Conservation (phyloP, 2,113 vertebrate genomes). For the Cariama cristata region DNA sequence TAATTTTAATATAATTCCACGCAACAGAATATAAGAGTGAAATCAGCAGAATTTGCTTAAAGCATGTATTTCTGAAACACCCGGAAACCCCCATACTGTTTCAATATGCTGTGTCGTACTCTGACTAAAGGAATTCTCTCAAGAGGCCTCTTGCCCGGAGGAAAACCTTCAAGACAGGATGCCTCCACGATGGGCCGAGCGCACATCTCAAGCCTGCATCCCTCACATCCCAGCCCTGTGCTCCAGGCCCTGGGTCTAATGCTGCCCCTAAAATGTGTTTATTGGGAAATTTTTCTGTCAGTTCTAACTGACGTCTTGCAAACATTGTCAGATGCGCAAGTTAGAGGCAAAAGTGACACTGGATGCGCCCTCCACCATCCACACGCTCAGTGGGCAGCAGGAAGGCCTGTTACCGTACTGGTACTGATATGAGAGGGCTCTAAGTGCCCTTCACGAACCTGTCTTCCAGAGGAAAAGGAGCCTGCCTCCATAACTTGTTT, state of each 20-base stretch:
- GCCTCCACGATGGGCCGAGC: not conserved
- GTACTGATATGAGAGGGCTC: not conserved
- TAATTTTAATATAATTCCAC: not conserved
- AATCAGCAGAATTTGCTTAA: not conserved
- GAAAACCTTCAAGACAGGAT: not conserved
- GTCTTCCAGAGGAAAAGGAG: not conserved
- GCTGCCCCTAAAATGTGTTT: not conserved
- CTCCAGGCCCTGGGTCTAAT: not conserved
- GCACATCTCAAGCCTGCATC: fast-evolving
- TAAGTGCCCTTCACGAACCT: not conserved
- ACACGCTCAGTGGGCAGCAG: not conserved
- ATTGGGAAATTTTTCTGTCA: not conserved
- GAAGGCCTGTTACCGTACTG: not conserved
- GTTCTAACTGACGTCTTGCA: not conserved
- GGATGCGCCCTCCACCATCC: fast-evolving
- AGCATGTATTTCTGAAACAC: not conserved
- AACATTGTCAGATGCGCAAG: not conserved
- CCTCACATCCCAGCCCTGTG: not conserved
- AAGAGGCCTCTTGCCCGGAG: not conserved
- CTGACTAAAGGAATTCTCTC: not conserved
- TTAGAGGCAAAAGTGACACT: not conserved
- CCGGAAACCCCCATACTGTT: not conserved
- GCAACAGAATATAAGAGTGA: not conserved
- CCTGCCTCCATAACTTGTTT: not conserved
- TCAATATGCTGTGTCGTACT: not conserved